These are phyloP conservation scores for Aegotheles bennettii DNA, from an alignment of 2,113 vertebrate genomes.

Conservation along the genomic window DNA sequence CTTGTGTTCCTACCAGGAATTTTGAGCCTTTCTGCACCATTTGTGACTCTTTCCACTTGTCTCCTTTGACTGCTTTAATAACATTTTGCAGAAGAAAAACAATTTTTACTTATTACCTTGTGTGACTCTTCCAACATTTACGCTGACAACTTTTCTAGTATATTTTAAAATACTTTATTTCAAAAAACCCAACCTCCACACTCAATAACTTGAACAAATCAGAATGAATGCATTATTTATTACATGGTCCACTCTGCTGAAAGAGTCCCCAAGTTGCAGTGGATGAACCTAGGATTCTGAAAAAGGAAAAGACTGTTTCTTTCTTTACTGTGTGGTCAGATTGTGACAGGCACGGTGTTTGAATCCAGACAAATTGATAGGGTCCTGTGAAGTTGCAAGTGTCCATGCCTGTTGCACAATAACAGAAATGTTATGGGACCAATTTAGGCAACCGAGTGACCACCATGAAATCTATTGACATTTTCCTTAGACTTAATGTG, in stretches of 20 bases:
- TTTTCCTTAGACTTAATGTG: slow-evolving; percentile 4
- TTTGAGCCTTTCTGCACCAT: background rate
- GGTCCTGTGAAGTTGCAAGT: background rate
- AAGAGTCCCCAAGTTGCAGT: background rate
- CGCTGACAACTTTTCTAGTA: background rate
- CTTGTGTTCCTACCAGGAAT: background rate
- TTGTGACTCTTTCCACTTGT: background rate
- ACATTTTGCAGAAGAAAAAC: background rate
- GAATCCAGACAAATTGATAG: background rate
- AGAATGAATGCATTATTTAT: background rate
- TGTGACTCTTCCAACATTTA: background rate
- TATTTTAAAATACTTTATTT: background rate
- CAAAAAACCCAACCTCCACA: background rate
- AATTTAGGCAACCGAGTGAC: slow-evolving; percentile 13
- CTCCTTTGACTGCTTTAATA: background rate
- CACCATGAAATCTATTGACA: background rate
- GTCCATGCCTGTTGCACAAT: background rate
- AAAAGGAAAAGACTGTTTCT: background rate
- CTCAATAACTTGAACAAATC: background rate
- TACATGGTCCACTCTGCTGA: background rate
- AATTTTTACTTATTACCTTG: background rate
- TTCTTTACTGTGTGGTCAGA: background rate
- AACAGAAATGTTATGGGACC: background rate
- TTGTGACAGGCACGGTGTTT: background rate
- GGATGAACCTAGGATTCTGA: background rate